A percentile compares a stretch with the other conserved stretches of the same genome.
Evolutionary conservation across 2,113 vertebrate genomes (phyloP).

Genomic region (Pholis gunnellus): DNA sequence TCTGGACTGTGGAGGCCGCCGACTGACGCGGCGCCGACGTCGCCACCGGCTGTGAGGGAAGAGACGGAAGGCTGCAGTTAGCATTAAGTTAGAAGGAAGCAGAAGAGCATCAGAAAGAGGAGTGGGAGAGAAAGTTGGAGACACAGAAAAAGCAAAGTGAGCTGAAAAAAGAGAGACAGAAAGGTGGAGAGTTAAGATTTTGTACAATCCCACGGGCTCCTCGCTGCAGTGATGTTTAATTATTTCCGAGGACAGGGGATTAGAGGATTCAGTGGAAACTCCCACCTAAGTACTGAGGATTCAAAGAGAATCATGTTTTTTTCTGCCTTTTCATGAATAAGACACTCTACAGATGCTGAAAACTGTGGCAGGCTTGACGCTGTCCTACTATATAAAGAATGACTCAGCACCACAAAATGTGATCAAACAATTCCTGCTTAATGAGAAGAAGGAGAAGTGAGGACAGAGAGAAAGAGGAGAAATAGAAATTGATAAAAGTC

Average conservation of each 20-base stretch:
- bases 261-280: slow-evolving; percentile 36
- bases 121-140: slow-evolving; percentile 24
- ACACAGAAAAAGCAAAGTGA: background rate
- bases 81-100: slow-evolving; percentile 13
- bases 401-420: background rate
- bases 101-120: slow-evolving; percentile 12
- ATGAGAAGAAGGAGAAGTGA: background rate
- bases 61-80: slow-evolving; percentile 12
- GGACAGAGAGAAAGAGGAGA: background rate
- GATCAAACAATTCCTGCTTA: background rate
- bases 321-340: slow-evolving; percentile 33
- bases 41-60: slow-evolving; percentile 33
- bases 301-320: slow-evolving; percentile 23
- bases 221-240: slow-evolving; percentile 51
- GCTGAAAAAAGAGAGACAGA: slow-evolving; percentile 11
- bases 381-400: background rate
- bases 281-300: slow-evolving; percentile 25
- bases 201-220: slow-evolving; percentile 30
- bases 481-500: slow-evolving; percentile 2
- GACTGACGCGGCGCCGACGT: background rate
- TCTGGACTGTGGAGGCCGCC: slow-evolving; percentile 78
- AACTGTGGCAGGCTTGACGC: background rate
- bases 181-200: slow-evolving; percentile 20
- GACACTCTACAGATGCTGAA: background rate
- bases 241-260: slow-evolving; percentile 48